These are phyloP conservation scores for Lagopus leucura DNA, from an alignment of 2,113 vertebrate genomes.

Conservation along the genomic window DNA sequence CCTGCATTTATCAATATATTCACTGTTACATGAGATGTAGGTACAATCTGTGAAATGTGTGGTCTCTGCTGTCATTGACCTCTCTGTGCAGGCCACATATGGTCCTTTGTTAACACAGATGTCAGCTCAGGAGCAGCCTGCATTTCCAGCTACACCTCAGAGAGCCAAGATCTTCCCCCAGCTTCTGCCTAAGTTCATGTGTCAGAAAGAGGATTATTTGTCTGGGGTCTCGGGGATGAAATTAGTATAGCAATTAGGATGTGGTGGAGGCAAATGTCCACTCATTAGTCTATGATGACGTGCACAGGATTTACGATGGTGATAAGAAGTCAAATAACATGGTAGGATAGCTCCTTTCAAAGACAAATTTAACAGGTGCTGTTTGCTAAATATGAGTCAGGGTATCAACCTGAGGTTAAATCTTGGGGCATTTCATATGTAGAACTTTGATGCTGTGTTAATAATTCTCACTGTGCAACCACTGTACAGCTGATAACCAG, in stretches of 20 bases:
- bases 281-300: background rate
- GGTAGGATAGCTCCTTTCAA: slow-evolving; percentile 47
- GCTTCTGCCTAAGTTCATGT: background rate
- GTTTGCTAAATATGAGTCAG: slow-evolving; percentile 32
- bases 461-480: background rate
- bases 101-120: slow-evolving; percentile 50
- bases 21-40: background rate
- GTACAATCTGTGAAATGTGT: slow-evolving; percentile 27
- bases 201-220: background rate
- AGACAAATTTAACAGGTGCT: slow-evolving; percentile 33
- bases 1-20: background rate
- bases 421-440: background rate
- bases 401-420: background rate
- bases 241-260: slow-evolving; percentile 28
- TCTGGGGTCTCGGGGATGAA: slow-evolving; percentile 14
- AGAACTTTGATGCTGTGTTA: background rate
- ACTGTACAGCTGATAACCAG: background rate
- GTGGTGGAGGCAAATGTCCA: background rate
- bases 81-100: background rate
- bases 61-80: background rate
- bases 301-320: slow-evolving; percentile 16
- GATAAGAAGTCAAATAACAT: slow-evolving; percentile 17
- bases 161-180: background rate
- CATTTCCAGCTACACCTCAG: slow-evolving; percentile 31
- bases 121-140: slow-evolving; percentile 29